Conservation (phyloP, 1,140 invertebrate species). For the Brachionus rubens region DNA sequence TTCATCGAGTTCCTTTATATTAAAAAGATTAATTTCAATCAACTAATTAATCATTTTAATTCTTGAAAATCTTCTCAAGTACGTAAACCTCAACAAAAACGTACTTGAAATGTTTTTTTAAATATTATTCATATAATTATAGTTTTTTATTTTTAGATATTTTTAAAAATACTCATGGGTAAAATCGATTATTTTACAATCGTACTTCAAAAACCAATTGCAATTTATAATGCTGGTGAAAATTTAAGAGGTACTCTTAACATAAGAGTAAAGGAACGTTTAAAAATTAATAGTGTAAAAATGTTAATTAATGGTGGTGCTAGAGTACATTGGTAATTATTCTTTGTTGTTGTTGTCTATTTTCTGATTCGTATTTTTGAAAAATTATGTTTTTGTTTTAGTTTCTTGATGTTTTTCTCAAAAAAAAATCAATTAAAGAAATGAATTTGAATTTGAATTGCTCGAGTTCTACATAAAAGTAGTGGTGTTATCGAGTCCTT, state of each 20-base stretch:
- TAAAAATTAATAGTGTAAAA: constrained; percentile 41
- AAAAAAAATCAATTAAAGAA: no score
- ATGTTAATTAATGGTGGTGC: constrained; percentile 22
- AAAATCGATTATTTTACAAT: constrained; percentile 42
- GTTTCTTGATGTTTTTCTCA: no score
- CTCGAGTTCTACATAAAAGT: no score
- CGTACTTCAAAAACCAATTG: neutral
- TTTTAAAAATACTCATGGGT: constrained; percentile 26
- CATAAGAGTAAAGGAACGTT: constrained; percentile 24
- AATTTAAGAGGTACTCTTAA: constrained; percentile 17
- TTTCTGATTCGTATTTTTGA: neutral
- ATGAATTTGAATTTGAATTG: no score
- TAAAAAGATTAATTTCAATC: no score
- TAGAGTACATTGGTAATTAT: constrained; percentile 12
- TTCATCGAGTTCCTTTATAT: no score
- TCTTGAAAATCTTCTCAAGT: no score
- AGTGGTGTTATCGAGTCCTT: no score
- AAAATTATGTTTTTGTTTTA: neutral
- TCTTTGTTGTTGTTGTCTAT: neutral
- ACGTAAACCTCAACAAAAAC: no score
- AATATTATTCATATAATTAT: no score
- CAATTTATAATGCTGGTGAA: neutral
- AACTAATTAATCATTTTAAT: no score
- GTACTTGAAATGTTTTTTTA: no score
- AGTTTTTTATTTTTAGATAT: neutral